These are phyloP conservation scores for Cynodonichthys magdalenae DNA, from an alignment of 2,797 vertebrate species.

Conservation along the genomic window DNA sequence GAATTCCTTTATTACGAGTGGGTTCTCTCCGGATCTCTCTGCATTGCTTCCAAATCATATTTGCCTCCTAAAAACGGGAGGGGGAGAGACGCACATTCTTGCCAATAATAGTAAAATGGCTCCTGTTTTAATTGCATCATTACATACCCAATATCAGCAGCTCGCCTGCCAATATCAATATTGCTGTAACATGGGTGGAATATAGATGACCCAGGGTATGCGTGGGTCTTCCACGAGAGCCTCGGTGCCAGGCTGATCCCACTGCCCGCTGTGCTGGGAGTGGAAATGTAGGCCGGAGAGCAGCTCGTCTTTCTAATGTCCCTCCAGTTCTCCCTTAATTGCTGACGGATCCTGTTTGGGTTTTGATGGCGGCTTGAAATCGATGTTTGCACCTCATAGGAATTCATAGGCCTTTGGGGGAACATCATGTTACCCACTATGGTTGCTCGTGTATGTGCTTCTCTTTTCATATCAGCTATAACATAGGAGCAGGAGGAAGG, in stretches of 20 bases:
- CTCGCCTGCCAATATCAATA: conserved; percentile 88
- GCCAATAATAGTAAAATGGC: conserved; percentile 87
- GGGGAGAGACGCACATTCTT: conserved; percentile 61
- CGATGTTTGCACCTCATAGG: conserved; percentile 81
- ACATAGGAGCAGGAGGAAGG: conserved; percentile 27
- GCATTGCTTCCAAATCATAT: conserved; percentile 83
- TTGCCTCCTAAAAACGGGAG: conserved; percentile 79
- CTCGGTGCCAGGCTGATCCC: conserved; percentile 78
- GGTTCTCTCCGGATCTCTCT: conserved; percentile 77
- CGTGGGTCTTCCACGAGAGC: conserved; percentile 78
- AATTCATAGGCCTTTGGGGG: conserved; percentile 82
- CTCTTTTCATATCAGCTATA: conserved; percentile 14
- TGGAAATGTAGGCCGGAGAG: conserved; percentile 78
- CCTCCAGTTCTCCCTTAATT: conserved; percentile 84
- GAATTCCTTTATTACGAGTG: conserved; percentile 82
- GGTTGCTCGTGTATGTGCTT: conserved; percentile 20
- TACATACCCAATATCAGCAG: conserved; percentile 87
- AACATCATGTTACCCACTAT: conserved; percentile 75
- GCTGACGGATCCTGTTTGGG: conserved; percentile 85
- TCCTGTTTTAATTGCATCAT: conserved; percentile 88
- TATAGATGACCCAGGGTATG: conserved; percentile 86
- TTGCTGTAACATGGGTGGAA: conserved; percentile 85
- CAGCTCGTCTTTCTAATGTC: conserved; percentile 86
- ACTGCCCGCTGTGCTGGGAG: conserved; percentile 80
- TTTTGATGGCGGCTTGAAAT: conserved; percentile 81